phyloP scores from a whole-genome alignment of 2,797 vertebrate genomes.

The Champsocephalus gunnari region DNA sequence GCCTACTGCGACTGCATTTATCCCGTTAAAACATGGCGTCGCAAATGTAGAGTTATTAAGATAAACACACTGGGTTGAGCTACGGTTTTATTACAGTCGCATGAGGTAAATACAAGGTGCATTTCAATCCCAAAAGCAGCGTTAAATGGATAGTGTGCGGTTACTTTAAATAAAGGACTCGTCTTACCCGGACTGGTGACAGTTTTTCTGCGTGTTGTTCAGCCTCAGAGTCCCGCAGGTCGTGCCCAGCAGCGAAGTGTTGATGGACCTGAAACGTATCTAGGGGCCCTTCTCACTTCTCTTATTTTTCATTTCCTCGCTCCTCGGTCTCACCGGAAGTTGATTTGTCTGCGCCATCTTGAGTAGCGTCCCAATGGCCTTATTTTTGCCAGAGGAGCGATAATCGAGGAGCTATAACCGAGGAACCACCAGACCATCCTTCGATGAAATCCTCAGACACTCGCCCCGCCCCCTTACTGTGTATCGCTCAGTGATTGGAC shows the following conservation, averaged over 20 bases:
- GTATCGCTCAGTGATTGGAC: too few relatives aligned
- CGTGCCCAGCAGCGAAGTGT: fast-evolving
- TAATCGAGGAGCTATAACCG: too few relatives aligned
- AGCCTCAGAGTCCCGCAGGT: background rate
- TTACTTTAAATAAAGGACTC: background rate
- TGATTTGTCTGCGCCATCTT: too few relatives aligned
- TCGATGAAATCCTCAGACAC: too few relatives aligned
- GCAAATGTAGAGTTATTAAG: background rate
- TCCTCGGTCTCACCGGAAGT: too few relatives aligned
- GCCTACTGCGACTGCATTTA: background rate
- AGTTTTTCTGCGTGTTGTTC: background rate
- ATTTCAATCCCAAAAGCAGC: background rate
- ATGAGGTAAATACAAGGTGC: background rate
- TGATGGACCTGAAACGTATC: background rate
- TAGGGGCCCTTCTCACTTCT: too few relatives aligned
- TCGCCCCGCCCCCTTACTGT: too few relatives aligned
- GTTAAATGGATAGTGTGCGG: background rate
- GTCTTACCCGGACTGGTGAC: conserved; percentile 11
- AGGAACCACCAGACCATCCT: too few relatives aligned
- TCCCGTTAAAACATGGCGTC: background rate
- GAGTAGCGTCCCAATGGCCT: too few relatives aligned
- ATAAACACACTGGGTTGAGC: background rate
- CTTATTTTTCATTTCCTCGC: too few relatives aligned
- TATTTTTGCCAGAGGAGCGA: too few relatives aligned
- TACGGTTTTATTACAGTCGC: background rate